phyloP scores from a whole-genome alignment of 2,113 vertebrate species.

The Catagonus wagneri region DNA sequence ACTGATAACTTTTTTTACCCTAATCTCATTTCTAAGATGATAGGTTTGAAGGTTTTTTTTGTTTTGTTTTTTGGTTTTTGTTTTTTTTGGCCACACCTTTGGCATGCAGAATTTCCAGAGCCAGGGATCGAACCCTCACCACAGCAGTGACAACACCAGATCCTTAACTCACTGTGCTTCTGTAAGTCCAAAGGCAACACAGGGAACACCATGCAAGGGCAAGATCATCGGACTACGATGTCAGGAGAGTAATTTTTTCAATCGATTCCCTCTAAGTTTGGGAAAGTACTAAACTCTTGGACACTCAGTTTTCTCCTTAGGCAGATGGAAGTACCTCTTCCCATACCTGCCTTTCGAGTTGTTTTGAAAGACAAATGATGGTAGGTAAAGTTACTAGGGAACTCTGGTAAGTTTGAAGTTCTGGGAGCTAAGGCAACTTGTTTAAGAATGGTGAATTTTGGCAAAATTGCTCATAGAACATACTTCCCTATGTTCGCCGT shows the following conservation, averaged over 20 bases:
- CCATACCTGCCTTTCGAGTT: background rate
- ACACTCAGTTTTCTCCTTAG: background rate
- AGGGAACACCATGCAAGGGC: background rate
- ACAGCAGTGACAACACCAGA: too few relatives aligned
- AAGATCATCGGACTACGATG: background rate
- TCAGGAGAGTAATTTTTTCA: background rate
- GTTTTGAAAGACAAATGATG: background rate
- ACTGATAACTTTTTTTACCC: background rate
- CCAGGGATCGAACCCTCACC: too few relatives aligned
- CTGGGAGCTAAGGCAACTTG: background rate
- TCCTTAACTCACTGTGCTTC: too few relatives aligned
- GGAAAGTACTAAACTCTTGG: background rate
- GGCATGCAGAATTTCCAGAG: too few relatives aligned
- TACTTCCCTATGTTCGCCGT: background rate
- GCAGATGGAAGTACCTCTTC: background rate
- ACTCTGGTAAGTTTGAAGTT: background rate
- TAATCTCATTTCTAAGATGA: background rate
- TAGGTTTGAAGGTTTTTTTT: too few relatives aligned
- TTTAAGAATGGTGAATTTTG: slow-evolving; percentile 32
- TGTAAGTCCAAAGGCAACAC: background rate
- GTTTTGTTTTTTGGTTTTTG: too few relatives aligned
- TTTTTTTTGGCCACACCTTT: too few relatives aligned
- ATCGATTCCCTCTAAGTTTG: background rate
- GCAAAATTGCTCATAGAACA: background rate
- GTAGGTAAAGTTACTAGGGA: too few relatives aligned